phyloP scores from a whole-genome alignment of 2,797 vertebrate species.

The Denticeps clupeoides region DNA sequence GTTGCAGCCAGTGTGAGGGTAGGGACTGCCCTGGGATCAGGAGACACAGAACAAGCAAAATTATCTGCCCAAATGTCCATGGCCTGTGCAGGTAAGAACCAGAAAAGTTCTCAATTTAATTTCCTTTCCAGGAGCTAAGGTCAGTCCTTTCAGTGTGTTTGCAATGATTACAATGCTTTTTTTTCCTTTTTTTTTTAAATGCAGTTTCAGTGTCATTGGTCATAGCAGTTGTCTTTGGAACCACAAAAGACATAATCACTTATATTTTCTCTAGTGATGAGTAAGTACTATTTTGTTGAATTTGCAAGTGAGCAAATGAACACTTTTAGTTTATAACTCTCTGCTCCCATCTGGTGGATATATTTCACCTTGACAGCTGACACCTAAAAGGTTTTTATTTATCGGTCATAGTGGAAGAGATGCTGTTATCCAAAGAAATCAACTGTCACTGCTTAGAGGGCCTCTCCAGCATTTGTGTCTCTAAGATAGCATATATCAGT shows the following conservation, averaged over 20 bases:
- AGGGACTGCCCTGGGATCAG: slow-evolving; percentile 78
- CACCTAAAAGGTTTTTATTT: too few relatives aligned
- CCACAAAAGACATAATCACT: slow-evolving; percentile 57
- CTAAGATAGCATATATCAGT: too few relatives aligned
- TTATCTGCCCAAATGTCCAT: slow-evolving; percentile 58
- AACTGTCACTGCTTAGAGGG: too few relatives aligned
- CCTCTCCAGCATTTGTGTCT: too few relatives aligned
- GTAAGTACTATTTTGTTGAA: slow-evolving; percentile 60
- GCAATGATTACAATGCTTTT: neutral
- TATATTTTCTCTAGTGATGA: slow-evolving; percentile 68
- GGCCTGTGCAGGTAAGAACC: slow-evolving; percentile 57
- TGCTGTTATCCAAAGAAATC: too few relatives aligned
- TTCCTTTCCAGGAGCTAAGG: too few relatives aligned
- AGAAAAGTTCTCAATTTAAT: too few relatives aligned
- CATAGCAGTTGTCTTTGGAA: slow-evolving; percentile 39
- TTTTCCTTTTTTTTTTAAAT: neutral
- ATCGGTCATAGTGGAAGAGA: too few relatives aligned
- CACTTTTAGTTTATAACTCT: too few relatives aligned
- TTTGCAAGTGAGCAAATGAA: too few relatives aligned
- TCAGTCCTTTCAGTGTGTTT: neutral
- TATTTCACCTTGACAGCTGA: too few relatives aligned
- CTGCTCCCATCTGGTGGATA: too few relatives aligned
- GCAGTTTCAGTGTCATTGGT: slow-evolving; percentile 46
- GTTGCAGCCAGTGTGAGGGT: slow-evolving; percentile 71
- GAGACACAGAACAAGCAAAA: slow-evolving; percentile 65